Evolutionary conservation across 2,797 vertebrate species (phyloP).

Genomic region (Scyliorhinus canicula): DNA sequence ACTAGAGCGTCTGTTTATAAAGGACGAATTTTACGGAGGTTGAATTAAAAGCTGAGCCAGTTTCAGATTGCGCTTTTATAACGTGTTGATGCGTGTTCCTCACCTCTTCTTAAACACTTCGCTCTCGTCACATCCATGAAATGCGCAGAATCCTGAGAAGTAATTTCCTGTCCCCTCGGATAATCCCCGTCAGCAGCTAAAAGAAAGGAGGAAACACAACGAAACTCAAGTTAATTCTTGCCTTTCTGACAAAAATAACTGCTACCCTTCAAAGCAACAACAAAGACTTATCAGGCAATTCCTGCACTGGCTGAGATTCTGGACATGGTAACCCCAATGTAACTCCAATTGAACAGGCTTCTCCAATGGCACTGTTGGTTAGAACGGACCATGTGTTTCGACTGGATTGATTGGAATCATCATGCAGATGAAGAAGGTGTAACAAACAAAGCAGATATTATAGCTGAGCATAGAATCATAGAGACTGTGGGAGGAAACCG

Average conservation of each 20-base stretch:
- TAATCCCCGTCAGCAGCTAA: background rate
- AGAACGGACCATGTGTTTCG: background rate
- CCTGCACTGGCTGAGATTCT: background rate
- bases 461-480: too few relatives aligned
- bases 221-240: background rate
- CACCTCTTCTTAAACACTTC: background rate
- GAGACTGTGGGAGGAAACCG: too few relatives aligned
- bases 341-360: background rate
- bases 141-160: background rate
- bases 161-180: background rate
- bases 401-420: too few relatives aligned
- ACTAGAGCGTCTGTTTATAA: too few relatives aligned
- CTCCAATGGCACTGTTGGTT: background rate
- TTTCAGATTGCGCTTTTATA: background rate
- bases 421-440: background rate
- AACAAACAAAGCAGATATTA: background rate
- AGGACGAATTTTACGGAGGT: background rate
- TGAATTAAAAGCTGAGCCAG: too few relatives aligned
- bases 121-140: background rate
- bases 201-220: background rate
- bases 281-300: background rate
- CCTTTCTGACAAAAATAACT: background rate
- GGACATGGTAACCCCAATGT: background rate
- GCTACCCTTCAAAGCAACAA: background rate
- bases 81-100: background rate